Evolutionary conservation across 2,113 vertebrate genomes (phyloP), one percentile per base, ranked within the genome.

Genomic region (Perca fluviatilis): DNA sequence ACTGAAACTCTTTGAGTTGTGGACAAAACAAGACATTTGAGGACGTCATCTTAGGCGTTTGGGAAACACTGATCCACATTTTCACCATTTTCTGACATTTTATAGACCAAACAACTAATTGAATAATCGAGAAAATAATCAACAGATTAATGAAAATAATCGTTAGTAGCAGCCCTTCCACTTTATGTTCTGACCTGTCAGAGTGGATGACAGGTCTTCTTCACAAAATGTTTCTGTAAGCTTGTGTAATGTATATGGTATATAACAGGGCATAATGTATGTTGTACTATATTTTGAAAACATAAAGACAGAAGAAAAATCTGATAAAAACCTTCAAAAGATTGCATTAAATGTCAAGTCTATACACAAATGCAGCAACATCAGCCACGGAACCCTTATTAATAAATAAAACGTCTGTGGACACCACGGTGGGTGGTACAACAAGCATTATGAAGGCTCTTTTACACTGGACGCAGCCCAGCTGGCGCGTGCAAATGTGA

Each of bases 211-310:
- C 50, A 16, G 10, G 36, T 68, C 51, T n/a, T 75, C 56, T 21
- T 84, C 18, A 63, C 10, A 18, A 25, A 57, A 54, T 70, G 73
- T 64, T 61, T 53, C 53, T 46, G 6, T 65, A 5, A 18, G 30
- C 16, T 8, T 36, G 3, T 73, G 23, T 66, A 18, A 27, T 56
- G 53, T 72, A 25, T 56, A 4, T 27, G 50, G 19, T 25, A 36
- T 51, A 36, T 25, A 25, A 51, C 19, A 40, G 36, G 36, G 30
- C 49, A 8, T 18, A 62, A 6, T 21, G 25, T 30, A 60, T 13
- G 11, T 13, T 5, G 56, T 19, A 19, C 58, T 33, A 18, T 15
- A 60, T 33, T 16, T 60, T 30, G 13, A 14, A 57, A 57, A 57
- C n/a, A 57, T 30, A 30, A 60, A 27, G 57, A 60, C 6, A 16